Conservation (phyloP, 2,797 vertebrate genomes). For the Sphenodon punctatus region DNA sequence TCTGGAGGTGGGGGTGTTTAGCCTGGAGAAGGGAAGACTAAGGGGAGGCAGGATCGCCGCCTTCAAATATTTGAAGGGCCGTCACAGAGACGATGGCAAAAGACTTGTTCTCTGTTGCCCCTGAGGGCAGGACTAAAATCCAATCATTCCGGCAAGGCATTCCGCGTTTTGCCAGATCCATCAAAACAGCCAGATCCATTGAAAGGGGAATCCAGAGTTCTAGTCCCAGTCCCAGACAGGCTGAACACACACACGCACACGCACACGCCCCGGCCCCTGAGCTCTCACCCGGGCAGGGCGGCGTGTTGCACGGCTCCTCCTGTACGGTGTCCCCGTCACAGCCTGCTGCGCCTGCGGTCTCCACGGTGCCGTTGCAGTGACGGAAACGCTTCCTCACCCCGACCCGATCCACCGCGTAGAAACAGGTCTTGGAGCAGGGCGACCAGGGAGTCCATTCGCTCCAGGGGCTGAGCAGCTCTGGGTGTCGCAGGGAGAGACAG, state of each 20-base stretch:
- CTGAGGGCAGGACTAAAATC: no score
- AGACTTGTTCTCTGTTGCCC: no score
- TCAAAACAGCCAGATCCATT: no score
- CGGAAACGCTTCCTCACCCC: constrained; percentile 79
- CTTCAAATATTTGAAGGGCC: no score
- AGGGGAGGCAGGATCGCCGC: no score
- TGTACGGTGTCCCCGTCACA: constrained; percentile 79
- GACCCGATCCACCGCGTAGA: constrained; percentile 77
- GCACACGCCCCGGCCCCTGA: accelerated
- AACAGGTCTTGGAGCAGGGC: constrained; percentile 86
- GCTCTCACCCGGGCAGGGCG: constrained; percentile 80
- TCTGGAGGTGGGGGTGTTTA: no score
- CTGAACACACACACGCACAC: background rate
- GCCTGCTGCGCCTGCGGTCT: background rate
- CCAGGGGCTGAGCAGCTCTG: constrained; percentile 65
- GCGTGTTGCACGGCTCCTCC: constrained; percentile 82
- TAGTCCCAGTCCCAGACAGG: background rate
- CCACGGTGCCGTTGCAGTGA: constrained; percentile 64
- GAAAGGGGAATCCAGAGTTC: no score
- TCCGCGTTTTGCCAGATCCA: no score
- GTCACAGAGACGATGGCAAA: no score
- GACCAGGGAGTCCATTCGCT: constrained; percentile 85
- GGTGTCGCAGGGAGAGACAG: no score
- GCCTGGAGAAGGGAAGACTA: no score
- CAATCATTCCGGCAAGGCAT: no score